Base-by-base conservation (phyloP, 2,888 invertebrate genomes). In the Choristoneura rosaceana region DNA sequence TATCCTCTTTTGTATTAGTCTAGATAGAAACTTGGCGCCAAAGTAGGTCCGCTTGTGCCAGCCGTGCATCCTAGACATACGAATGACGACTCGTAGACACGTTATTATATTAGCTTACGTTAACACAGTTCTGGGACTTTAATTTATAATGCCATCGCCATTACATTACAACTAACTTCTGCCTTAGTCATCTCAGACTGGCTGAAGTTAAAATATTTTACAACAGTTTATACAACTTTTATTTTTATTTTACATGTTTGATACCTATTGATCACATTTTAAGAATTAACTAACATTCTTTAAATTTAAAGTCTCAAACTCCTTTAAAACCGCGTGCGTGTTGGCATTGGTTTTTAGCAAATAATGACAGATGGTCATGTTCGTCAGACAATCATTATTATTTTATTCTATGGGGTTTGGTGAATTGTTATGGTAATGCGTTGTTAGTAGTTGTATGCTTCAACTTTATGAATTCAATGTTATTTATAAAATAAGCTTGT, bases 381-480 rank as follows among this genome's bases (percentile, higher is more conserved):
- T 62, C 62, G 55, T 43, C 69, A 69, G 69, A 69, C 61, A 47
- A 52, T 38, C 68, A 60, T 47, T 59, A 52, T 70, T 64, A 50
- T 25, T 52, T 52, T 25, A 25, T 50, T 50, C n/a, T 38, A 65
- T 43, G 60, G 41, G 41, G 15, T 66, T 70, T 33, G 41, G 33
- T 70, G 60, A 61, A 14, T 60, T 70, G 8, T 64, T 50, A 50
- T 25, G 60, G 34, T 61, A 25, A 69, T 33, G 52, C 17, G 15
- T 52, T 62, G 43, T 62, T 12, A 17, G n/a, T 47, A n/a, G 5
- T 47, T n/a, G 47, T 47, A n/a, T 3, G 52, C 52, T 52, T 17
- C 17, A 17, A 52, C 14, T 52, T 52, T n/a, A n/a, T n/a, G n/a
- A n/a, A 50, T 50, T 50, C n/a, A n/a, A 8, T 12, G 12, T 55